Evolutionary conservation across 2,797 vertebrate species (phyloP).

Genomic region (Carapus acus): DNA sequence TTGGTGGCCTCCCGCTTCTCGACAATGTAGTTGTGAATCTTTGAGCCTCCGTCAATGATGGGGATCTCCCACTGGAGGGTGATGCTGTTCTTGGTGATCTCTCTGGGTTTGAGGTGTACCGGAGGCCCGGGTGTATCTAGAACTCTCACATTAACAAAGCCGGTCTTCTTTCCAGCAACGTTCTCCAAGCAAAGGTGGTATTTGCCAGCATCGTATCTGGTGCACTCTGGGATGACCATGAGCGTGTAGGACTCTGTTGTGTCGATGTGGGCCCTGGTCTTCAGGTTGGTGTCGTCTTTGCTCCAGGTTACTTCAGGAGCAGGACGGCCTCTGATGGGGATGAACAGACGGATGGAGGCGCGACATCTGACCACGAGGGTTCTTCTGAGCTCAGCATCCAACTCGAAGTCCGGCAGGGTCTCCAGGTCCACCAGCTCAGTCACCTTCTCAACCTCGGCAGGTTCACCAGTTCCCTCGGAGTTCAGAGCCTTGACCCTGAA

Average conservation of each 20-base stretch:
- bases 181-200: constrained; percentile 94
- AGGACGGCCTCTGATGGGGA: constrained; percentile 93
- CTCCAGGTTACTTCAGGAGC: constrained; percentile 93
- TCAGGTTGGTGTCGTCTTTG: constrained; percentile 87
- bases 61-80: constrained; percentile 98
- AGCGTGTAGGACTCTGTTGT: constrained; percentile 95
- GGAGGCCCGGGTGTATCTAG: constrained; percentile 96
- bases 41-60: constrained; percentile 95
- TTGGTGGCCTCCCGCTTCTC: constrained; percentile 95
- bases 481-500: constrained; percentile 93
- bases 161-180: constrained; percentile 93
- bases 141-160: constrained; percentile 95
- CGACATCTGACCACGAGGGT: constrained; percentile 93
- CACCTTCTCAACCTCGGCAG: constrained; percentile 83
- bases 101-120: constrained; percentile 88
- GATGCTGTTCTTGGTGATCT: constrained; percentile 90
- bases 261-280: constrained; percentile 89
- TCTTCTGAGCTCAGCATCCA: constrained; percentile 94
- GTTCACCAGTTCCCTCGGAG: constrained; percentile 87
- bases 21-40: constrained; percentile 92
- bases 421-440: constrained; percentile 87
- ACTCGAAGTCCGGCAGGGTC: constrained; percentile 89
- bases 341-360: constrained; percentile 91
- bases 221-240: constrained; percentile 93
- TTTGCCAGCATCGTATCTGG: constrained; percentile 94